Conservation (phyloP, 2,888 invertebrate species). For the Aleiodes alternator region DNA sequence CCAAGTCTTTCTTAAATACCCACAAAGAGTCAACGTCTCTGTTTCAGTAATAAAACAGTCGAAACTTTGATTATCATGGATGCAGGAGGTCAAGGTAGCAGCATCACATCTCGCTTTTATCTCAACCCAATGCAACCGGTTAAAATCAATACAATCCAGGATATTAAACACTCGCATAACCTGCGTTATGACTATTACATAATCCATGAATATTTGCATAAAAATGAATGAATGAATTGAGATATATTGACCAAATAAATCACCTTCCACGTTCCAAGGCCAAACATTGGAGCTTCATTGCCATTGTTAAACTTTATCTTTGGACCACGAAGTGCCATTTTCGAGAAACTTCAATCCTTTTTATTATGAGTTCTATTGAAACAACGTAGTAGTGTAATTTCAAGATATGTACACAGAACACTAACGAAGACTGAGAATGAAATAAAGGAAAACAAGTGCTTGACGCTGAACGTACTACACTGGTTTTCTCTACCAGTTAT, state of each 20-base stretch:
- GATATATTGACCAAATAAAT: conserved; percentile 42
- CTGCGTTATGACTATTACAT: conserved; percentile 17
- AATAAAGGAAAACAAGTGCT: conserved; percentile 1
- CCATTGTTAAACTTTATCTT: conserved; percentile 75
- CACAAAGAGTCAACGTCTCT: no score
- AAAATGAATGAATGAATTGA: not conserved
- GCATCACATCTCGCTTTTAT: no score
- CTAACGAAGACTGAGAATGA: not conserved
- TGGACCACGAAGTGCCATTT: conserved; percentile 68
- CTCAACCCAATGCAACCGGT: no score
- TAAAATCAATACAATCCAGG: no score
- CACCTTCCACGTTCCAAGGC: conserved; percentile 78
- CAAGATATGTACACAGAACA: not conserved
- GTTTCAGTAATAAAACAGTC: no score
- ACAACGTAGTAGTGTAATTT: no score
- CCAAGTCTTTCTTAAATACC: no score
- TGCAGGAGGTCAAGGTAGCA: no score
- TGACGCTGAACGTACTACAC: not conserved
- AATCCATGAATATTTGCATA: conserved; percentile 21
- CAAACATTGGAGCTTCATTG: conserved; percentile 75
- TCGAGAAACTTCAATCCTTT: not conserved
- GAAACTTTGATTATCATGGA: not conserved
- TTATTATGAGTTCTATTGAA: no score
- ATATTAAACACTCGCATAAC: not conserved
- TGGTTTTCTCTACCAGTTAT: not conserved